Evolutionary conservation across 1,140 invertebrate genomes (phyloP).

Genomic region (Linepithema humile): DNA sequence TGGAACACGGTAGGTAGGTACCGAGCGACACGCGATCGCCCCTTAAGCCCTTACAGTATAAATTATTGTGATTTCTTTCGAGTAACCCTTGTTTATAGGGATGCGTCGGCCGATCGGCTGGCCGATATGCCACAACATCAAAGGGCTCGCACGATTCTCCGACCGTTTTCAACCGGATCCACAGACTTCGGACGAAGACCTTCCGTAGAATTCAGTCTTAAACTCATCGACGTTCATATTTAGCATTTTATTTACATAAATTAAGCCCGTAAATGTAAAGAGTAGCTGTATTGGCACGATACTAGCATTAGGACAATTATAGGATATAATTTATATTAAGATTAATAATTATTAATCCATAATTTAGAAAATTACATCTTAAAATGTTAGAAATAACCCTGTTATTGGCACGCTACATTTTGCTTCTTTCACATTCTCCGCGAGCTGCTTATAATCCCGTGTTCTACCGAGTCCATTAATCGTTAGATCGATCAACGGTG

Average conservation of each 20-base stretch:
- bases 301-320: too few species aligned
- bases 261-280: neutral
- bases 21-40: constrained; percentile 81
- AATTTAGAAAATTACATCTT: too few species aligned
- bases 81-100: constrained; percentile 79
- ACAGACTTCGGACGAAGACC: constrained; percentile 51
- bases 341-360: too few species aligned
- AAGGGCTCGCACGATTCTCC: constrained; percentile 74
- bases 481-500: constrained; percentile 61
- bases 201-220: constrained; percentile 16
- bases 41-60: constrained; percentile 79
- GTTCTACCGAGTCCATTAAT: constrained; percentile 49
- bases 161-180: constrained; percentile 62
- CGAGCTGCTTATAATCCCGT: neutral
- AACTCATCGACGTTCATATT: neutral
- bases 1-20: constrained; percentile 62
- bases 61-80: constrained; percentile 84
- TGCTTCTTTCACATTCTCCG: neutral
- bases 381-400: too few species aligned
- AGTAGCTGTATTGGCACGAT: too few species aligned
- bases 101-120: constrained; percentile 75
- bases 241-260: constrained; percentile 12
- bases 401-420: neutral
- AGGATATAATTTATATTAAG: too few species aligned
- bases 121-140: constrained; percentile 82